A percentile compares a stretch with the other conserved stretches of the same genome.
These are phyloP conservation scores for Neoitamus cyanurus DNA, from an alignment of 2,888 invertebrate genomes.

Conservation along the genomic window DNA sequence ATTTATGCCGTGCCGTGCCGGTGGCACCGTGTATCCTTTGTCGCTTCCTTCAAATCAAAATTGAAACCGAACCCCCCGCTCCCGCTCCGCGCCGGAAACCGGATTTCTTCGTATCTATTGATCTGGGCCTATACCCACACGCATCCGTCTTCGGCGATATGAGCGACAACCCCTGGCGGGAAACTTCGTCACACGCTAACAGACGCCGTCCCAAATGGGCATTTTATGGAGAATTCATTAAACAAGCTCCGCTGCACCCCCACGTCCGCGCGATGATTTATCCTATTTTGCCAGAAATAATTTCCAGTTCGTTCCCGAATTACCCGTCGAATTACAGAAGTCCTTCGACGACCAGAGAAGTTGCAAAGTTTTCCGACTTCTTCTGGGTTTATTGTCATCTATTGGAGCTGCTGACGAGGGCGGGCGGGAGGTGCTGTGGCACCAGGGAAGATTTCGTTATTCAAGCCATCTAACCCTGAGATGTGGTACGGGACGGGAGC, in stretches of 20 bases:
- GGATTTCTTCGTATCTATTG: slow-evolving; percentile 6
- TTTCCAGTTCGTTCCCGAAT: slow-evolving; percentile 4
- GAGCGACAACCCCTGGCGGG: neutral
- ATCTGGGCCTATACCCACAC: neutral
- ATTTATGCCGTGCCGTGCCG: neutral
- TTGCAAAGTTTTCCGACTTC: slow-evolving; percentile 14
- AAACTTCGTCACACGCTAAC: slow-evolving; percentile 8
- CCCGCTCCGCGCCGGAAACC: neutral
- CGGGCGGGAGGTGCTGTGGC: neutral
- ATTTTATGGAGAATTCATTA: slow-evolving; percentile 44
- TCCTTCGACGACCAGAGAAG: slow-evolving; percentile 8
- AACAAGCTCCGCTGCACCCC: slow-evolving; percentile 13
- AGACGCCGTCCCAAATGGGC: slow-evolving; percentile 25
- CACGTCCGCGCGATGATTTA: slow-evolving; percentile 6
- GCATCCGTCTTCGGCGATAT: neutral
- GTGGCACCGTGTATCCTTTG: slow-evolving; percentile 1
- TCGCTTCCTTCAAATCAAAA: slow-evolving; percentile 39
- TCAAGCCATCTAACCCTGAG: neutral
- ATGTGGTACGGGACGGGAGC: neutral
- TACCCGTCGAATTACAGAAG: slow-evolving; percentile 22
- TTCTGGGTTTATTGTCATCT: neutral
- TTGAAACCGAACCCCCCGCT: neutral
- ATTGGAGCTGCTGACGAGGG: neutral
- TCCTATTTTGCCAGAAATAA: slow-evolving; percentile 29
- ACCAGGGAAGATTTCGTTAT: neutral